Base-by-base conservation (phyloP, 2,888 invertebrate species). In the Nemoura dubitans region DNA sequence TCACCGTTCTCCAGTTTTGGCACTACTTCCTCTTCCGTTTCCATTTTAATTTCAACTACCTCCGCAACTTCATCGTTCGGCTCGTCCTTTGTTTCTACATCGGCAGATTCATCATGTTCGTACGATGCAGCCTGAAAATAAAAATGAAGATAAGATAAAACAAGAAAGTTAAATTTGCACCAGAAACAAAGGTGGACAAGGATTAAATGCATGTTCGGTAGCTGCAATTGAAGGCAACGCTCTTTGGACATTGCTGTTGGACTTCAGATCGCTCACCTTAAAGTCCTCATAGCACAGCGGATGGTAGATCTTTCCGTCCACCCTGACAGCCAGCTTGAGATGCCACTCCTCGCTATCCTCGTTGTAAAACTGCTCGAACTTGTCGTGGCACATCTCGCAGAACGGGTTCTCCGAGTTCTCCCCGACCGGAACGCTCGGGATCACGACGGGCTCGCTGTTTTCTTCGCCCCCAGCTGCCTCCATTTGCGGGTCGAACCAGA, bases 281-380 rank as follows among this genome's bases (percentile, higher is more conserved):
- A 95, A 95, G 90, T 98, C 98, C 88, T 98, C 97, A 89, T 96
- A 95, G 92, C 98, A 98, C 43, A 96, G 91, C 0, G 98, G 98
- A 93, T 98, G 98, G 91, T 97, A 98, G 89, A 95, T 95, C 88
- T 94, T 94, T 0, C 94, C 95, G 86, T 97, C 95, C 43, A 96
- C 95, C 6, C 94, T 93, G 27, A 97, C 93, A 0, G 98, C 97
- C 90, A 97, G 96, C 88, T 96, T 92, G 36, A 99, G 93, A 90
- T 98, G 97, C 99, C 99, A 99, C 91, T 98, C 98, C 91, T 99
- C 99, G 89, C 96, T 95, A 90, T 99, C 99, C 92, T 99, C 98
- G 91, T 98, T 97, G 93, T 97, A 99, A 93, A 97, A 98, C 91
- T 97, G 97, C 89, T 98, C 97, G 92, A 99, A 99, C 88, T 94